phyloP scores from a whole-genome alignment of 2,797 vertebrate genomes.

The Zalophus californianus region DNA sequence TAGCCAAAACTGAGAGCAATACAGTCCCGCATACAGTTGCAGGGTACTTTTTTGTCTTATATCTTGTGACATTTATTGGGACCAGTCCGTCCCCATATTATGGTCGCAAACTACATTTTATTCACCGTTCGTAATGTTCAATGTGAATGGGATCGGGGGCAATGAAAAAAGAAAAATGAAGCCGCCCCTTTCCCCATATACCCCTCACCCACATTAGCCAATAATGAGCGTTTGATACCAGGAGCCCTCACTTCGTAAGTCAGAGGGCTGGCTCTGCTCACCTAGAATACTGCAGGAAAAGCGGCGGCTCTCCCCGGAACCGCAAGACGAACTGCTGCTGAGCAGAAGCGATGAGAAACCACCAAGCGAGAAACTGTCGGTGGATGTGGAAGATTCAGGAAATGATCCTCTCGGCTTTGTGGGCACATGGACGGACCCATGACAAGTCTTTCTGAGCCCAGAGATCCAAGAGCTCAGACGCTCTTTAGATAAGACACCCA shows the following conservation, averaged over 20 bases:
- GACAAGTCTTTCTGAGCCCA: not conserved
- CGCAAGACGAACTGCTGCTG: not conserved
- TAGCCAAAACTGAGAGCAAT: constrained; percentile 89
- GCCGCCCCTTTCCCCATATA: not conserved
- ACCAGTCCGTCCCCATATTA: constrained; percentile 40
- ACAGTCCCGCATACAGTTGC: constrained; percentile 84
- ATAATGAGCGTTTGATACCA: not conserved
- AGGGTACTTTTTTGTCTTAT: constrained; percentile 73
- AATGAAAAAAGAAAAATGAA: constrained; percentile 68
- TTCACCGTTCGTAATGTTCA: constrained; percentile 72
- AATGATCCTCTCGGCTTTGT: not conserved
- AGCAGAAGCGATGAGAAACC: not conserved
- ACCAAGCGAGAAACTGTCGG: not conserved
- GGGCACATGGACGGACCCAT: too few species aligned
- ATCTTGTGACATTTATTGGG: constrained; percentile 79
- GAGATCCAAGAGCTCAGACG: not conserved
- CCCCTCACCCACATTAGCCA: not conserved
- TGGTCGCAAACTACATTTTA: constrained; percentile 73
- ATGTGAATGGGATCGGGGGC: constrained; percentile 51
- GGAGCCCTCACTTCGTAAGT: not conserved
- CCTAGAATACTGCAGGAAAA: not conserved
- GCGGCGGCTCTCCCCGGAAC: not conserved
- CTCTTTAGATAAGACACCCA: not conserved
- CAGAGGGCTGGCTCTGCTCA: not conserved
- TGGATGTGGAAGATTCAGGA: not conserved